Evolutionary conservation across 2,888 invertebrate species (phyloP), one percentile per base, ranked within the genome.

Genomic region (Timandra comae): DNA sequence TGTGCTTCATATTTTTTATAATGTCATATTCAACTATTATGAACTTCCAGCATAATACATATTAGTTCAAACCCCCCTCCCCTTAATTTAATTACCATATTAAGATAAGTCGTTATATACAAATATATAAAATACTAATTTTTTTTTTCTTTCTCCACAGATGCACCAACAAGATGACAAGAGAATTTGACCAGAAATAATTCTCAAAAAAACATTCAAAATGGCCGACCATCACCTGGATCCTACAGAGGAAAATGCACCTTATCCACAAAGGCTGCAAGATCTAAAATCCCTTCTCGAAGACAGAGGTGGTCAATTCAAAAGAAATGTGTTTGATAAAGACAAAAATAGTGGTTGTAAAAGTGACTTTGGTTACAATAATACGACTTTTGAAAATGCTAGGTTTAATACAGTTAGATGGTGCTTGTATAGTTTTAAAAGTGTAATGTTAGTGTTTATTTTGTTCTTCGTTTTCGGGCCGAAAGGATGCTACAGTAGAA

Each of bases 241-340:
- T 11, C 24, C 9, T 24, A 4, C 24, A 10, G 5, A 11, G 11
- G 9, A 24, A 24, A 9, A 24, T 11, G 24, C 7, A 16, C 16
- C 16, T 16, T 16, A 16, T 11, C 11, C 24, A 9, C 24, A 11
- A 24, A 9, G 72, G 45, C 63, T 81, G 33, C 66, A 73, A 63
- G 76, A 84, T 57, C 76, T 81, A 41, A 85, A 77, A 78, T 69
- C 72, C 6, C 63, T 81, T 41, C 47, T 84, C 55, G 82, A 84
- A 65, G 85, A 85, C 45, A 81, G 85, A 85, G 85, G 84, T 43
- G 70, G 66, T 34, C 63, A 10, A 6, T 24, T 43, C 27, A 33
- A 27, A 29, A 46, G 49, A 40, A 49, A 49, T 42, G 42, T 46
- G 29, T 49, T 61, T 35, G 59, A 52, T 33, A 54, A 48, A 33